Evolutionary conservation across 2,113 vertebrate genomes (phyloP).

Genomic region (Malaclemys terrapin): DNA sequence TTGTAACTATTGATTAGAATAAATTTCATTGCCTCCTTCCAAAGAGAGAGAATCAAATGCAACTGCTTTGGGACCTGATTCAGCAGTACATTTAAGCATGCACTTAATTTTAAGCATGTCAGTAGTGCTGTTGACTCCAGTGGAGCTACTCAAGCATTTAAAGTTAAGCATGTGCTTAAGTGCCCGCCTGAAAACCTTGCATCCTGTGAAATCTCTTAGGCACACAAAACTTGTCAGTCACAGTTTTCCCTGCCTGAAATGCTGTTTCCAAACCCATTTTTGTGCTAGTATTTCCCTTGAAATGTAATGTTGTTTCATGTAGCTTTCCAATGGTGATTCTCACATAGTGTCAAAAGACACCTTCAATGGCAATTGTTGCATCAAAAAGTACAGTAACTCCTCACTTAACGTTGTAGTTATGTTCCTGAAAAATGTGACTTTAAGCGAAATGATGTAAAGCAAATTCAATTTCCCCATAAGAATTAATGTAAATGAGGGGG

Average conservation of each 20-base stretch:
- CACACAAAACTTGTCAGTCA: rapidly evolving
- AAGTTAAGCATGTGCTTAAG: background rate
- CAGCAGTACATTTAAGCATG: background rate
- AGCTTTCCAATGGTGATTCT: background rate
- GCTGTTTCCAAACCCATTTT: background rate
- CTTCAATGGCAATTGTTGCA: background rate
- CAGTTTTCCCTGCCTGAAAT: background rate
- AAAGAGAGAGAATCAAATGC: background rate
- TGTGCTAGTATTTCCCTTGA: background rate
- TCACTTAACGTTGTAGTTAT: no score
- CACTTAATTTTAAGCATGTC: rapidly evolving
- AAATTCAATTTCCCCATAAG: no score
- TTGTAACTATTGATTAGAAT: constrained; percentile 52
- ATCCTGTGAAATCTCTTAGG: background rate
- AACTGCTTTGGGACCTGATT: background rate
- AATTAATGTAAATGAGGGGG: no score
- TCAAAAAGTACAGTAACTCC: background rate
- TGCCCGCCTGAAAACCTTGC: background rate
- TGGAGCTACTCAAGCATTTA: background rate
- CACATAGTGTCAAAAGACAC: background rate
- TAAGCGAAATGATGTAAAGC: no score
- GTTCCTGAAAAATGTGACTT: no score
- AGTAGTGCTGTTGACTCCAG: rapidly evolving
- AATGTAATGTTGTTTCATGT: background rate
- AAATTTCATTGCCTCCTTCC: background rate